phyloP scores from a whole-genome alignment of 2,797 vertebrate species.

The Anomalospiza imberbis region DNA sequence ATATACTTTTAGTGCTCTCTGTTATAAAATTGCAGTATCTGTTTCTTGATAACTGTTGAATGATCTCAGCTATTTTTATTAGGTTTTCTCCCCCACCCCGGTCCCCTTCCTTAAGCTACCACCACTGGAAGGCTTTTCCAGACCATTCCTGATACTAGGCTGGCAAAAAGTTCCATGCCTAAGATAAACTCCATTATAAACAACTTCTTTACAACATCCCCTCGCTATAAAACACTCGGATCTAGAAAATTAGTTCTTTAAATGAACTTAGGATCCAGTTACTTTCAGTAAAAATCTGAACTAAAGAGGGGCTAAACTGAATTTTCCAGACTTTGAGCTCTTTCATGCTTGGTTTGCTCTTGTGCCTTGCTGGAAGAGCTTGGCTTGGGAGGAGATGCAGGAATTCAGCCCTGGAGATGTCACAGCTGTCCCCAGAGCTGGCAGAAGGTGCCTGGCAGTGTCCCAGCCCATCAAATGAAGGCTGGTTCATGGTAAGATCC shows the following conservation, averaged over 20 bases:
- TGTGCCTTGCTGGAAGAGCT: not conserved
- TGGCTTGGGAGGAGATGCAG: not conserved
- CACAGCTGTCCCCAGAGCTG: not conserved
- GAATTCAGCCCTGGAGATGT: not conserved
- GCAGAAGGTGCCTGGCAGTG: not conserved
- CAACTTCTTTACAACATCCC: conserved; percentile 73
- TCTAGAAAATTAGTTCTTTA: conserved; percentile 73
- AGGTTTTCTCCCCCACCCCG: conserved; percentile 65
- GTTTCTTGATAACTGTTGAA: conserved; percentile 85
- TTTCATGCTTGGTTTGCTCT: not conserved
- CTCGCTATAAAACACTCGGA: conserved; percentile 61
- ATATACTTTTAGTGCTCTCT: conserved; percentile 83
- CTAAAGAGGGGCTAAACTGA: not conserved
- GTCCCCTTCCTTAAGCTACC: conserved; percentile 72
- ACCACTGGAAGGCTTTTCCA: conserved; percentile 71
- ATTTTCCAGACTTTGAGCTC: not conserved
- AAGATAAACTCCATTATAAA: conserved; percentile 74
- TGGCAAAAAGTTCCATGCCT: conserved; percentile 54
- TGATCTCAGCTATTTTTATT: conserved; percentile 86
- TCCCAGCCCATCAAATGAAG: not conserved
- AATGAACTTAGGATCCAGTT: conserved; percentile 60
- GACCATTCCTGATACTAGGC: conserved; percentile 64
- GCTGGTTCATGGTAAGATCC: not conserved
- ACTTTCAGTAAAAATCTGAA: not conserved
- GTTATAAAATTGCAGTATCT: conserved; percentile 87